These are phyloP conservation scores for Drosophila pseudotalamancana DNA, from an alignment of 2,888 invertebrate genomes.

Conservation along the genomic window DNA sequence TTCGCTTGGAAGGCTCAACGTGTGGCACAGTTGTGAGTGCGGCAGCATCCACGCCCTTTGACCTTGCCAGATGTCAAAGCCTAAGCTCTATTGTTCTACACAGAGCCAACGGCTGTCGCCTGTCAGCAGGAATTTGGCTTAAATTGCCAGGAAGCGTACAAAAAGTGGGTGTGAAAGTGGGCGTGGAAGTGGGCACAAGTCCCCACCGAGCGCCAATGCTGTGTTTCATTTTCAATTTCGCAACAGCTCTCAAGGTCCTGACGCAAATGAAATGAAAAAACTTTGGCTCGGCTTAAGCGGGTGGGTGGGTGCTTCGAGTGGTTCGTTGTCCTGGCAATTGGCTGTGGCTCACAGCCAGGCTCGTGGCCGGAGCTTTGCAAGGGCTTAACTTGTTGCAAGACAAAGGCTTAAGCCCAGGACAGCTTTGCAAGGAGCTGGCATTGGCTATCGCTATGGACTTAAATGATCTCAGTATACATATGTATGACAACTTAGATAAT, in stretches of 20 bases:
- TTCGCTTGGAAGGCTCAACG: neutral
- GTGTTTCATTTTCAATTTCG: slow-evolving; percentile 56
- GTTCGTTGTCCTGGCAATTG: neutral
- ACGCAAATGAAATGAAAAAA: slow-evolving; percentile 54
- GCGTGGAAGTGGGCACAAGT: neutral
- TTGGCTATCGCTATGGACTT: neutral
- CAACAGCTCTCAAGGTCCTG: slow-evolving; percentile 53
- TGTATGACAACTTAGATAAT: no score
- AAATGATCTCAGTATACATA: no score
- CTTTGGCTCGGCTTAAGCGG: slow-evolving; percentile 5
- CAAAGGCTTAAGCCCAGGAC: neutral
- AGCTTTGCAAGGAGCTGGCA: neutral
- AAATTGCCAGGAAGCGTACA: slow-evolving; percentile 54
- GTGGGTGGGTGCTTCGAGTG: neutral
- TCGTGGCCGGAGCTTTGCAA: neutral
- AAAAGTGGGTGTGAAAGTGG: slow-evolving; percentile 9
- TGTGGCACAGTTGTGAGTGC: neutral
- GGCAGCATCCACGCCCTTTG: slow-evolving; percentile 53
- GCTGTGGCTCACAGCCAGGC: slow-evolving; percentile 8
- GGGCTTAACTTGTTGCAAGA: slow-evolving; percentile 38
- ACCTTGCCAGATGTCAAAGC: slow-evolving; percentile 70
- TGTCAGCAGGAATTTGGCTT: slow-evolving; percentile 65
- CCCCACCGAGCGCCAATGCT: slow-evolving; percentile 39
- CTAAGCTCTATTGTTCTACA: slow-evolving; percentile 30
- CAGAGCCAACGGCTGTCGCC: slow-evolving; percentile 19